Conservation (phyloP, 2,888 invertebrate species). For the Kryphioiulus occultus region DNA sequence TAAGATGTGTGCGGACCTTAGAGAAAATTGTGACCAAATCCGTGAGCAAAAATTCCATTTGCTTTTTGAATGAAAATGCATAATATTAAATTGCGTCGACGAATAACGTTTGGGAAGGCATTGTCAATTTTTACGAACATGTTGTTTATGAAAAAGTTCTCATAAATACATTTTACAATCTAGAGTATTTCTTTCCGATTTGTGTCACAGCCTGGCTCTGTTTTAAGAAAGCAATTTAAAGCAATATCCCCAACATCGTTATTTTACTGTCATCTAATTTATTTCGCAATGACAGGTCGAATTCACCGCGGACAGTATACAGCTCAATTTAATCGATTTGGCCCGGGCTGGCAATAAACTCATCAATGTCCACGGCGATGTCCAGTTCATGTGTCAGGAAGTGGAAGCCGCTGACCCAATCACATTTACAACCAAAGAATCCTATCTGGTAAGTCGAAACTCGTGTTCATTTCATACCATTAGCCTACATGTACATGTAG, state of each 20-base stretch:
- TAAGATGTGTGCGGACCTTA: too few species aligned
- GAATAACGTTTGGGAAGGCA: too few species aligned
- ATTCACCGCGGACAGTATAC: slow-evolving; percentile 86
- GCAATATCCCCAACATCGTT: slow-evolving; percentile 26
- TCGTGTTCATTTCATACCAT: not conserved
- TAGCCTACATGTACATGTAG: too few species aligned
- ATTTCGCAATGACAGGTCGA: slow-evolving; percentile 74
- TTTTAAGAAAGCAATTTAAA: slow-evolving; percentile 14
- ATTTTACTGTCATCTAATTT: slow-evolving; percentile 32
- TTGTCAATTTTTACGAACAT: too few species aligned
- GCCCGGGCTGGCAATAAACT: slow-evolving; percentile 82
- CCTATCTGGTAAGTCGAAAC: slow-evolving; percentile 79
- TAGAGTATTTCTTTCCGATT: too few species aligned
- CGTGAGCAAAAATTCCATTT: too few species aligned
- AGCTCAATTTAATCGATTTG: slow-evolving; percentile 86
- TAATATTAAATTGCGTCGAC: too few species aligned
- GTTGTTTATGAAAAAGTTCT: too few species aligned
- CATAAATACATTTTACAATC: too few species aligned
- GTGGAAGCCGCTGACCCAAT: slow-evolving; percentile 86
- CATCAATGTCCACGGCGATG: slow-evolving; percentile 81
- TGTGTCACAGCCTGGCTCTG: not conserved
- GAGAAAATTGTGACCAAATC: too few species aligned
- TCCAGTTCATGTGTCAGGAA: slow-evolving; percentile 86
- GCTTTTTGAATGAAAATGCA: too few species aligned
- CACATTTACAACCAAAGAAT: slow-evolving; percentile 89